These are phyloP conservation scores for Bellardia pandia DNA, from an alignment of 2,888 invertebrate genomes.

Conservation along the genomic window DNA sequence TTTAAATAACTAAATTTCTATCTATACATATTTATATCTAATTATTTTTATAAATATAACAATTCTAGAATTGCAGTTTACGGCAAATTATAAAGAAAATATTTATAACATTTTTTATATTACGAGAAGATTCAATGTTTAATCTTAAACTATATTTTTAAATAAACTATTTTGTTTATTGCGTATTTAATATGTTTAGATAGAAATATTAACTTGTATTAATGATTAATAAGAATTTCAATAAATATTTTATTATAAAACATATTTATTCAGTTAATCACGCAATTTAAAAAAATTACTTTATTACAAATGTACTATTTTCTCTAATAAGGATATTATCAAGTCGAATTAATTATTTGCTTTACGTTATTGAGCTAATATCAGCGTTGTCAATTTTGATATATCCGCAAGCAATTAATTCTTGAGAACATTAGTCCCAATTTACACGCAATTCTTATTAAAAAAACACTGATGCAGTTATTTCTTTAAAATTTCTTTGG, in stretches of 20 bases:
- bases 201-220: slow-evolving; percentile 3
- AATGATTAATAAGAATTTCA: slow-evolving; percentile 2
- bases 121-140: slow-evolving; percentile 26
- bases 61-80: slow-evolving; percentile 73
- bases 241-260: slow-evolving; percentile 14
- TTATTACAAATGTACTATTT: background rate
- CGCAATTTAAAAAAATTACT: no score
- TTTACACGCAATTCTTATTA: no score
- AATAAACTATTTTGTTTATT: slow-evolving; percentile 5
- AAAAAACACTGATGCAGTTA: no score
- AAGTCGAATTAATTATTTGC: background rate
- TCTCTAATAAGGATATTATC: background rate
- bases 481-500: no score
- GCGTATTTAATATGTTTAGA: slow-evolving; percentile 15
- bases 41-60: background rate
- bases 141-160: background rate
- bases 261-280: background rate
- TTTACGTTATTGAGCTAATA: background rate
- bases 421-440: no score
- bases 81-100: slow-evolving; percentile 68
- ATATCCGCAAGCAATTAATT: no score
- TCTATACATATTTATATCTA: background rate
- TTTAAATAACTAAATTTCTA: no score
- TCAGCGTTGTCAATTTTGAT: background rate
- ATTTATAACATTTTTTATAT: slow-evolving; percentile 29